These are phyloP conservation scores for Elysia chlorotica DNA, from an alignment of 1,140 invertebrate species.

Conservation along the genomic window DNA sequence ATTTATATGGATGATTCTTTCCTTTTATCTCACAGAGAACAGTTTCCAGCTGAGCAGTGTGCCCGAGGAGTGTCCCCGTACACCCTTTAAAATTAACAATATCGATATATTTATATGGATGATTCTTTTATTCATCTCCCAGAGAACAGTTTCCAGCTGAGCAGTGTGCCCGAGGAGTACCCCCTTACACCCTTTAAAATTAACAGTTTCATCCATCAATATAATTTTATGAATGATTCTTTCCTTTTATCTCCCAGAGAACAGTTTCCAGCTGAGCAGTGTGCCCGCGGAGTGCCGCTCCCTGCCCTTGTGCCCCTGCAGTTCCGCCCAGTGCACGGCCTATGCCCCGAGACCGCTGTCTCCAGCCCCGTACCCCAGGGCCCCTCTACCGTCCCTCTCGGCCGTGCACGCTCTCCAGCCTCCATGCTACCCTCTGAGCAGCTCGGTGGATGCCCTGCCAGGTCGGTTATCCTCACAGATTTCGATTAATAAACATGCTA, in stretches of 20 bases:
- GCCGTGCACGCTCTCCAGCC: conserved; percentile 44
- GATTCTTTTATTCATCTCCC: not conserved
- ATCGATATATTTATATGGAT: not conserved
- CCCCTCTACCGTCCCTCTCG: conserved; percentile 25
- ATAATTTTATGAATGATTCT: not conserved
- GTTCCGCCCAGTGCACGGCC: conserved; percentile 23
- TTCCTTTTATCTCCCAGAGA: conserved; percentile 6
- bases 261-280: conserved; percentile 20
- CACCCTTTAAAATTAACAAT: too few relatives aligned
- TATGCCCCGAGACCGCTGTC: conserved; percentile 2
- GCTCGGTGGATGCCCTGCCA: conserved; percentile 32
- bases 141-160: conserved; percentile 27
- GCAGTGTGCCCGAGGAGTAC: conserved; percentile 23
- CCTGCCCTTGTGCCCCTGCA: conserved; percentile 27
- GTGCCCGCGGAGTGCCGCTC: conserved; percentile 19
- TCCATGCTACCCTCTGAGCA: conserved; percentile 32
- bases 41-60: conserved; percentile 25
- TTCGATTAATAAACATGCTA: too few relatives aligned
- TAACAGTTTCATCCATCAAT: not conserved
- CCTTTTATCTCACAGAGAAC: conserved; percentile 14
- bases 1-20: not conserved
- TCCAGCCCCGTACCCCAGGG: not conserved
- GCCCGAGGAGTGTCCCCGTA: too few relatives aligned
- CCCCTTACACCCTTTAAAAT: too few relatives aligned
- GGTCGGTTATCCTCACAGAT: conserved; percentile 33